Conservation (phyloP, 2,888 invertebrate species). For the Anoplius nigerrimus region DNA sequence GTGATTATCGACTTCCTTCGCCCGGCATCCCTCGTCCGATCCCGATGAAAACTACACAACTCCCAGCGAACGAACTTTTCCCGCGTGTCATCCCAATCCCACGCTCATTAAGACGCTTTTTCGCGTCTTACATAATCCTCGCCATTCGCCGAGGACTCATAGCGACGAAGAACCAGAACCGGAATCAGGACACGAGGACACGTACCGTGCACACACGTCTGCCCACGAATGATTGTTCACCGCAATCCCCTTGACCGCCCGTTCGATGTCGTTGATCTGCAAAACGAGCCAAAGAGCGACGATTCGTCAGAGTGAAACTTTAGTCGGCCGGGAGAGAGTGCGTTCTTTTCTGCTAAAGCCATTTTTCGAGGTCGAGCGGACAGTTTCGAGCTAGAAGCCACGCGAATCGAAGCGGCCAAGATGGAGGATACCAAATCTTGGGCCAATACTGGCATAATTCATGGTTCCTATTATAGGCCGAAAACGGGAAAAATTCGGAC, state of each 20-base stretch:
- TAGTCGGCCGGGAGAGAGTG: too few relatives aligned
- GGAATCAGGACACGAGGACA: not conserved
- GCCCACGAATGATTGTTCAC: constrained; percentile 67
- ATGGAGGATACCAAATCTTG: constrained; percentile 43
- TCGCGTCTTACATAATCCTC: not conserved
- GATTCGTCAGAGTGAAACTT: not conserved
- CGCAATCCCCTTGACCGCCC: constrained; percentile 57
- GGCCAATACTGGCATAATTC: constrained; percentile 44
- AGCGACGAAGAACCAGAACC: not conserved
- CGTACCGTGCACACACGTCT: constrained; percentile 72
- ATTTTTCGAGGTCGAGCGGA: too few relatives aligned
- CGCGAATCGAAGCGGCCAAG: too few relatives aligned
- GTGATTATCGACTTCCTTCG: not conserved
- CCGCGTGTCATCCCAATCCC: not conserved
- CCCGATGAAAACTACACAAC: not conserved
- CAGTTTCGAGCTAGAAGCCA: too few relatives aligned
- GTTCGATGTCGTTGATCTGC: constrained; percentile 67
- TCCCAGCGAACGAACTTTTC: not conserved
- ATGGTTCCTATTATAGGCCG: too few relatives aligned
- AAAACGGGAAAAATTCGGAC: too few relatives aligned
- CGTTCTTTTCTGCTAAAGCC: too few relatives aligned
- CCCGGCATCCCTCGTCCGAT: not conserved
- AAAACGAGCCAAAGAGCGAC: constrained; percentile 28
- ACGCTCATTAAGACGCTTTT: not conserved
- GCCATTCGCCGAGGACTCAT: not conserved